Base-by-base conservation (phyloP, 2,888 invertebrate genomes). In the Nymphalis c-album region DNA sequence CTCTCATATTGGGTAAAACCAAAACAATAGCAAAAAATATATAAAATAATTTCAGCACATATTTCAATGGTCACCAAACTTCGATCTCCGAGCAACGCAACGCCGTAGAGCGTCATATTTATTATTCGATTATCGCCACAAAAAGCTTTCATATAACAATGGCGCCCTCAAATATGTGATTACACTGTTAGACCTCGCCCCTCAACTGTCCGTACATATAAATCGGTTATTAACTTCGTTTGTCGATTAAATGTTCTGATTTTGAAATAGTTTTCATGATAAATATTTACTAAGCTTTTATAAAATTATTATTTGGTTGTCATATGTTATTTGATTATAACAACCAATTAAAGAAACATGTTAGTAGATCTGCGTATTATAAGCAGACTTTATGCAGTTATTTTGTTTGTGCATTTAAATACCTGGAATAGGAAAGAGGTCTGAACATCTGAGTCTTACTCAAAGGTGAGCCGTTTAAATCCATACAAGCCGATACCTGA, bases 91-190 rank as follows among this genome's bases (percentile, higher is more conserved):
- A 20, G 18, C 16, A 20, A 31, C 31, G 55, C 55, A 16, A 18
- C n/a, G 57, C 57, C 57, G 60, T 22, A 61, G 65, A 60, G 65
- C 65, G 63, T 63, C 65, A 71, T 76, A 75, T 77, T 77, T 78
- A 77, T 77, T 74, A 75, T 75, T 73, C 73, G 75, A 77, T 78
- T 78, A 78, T 76, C 76, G 69, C 76, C 77, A 77, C 76, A 75
- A 76, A 77, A 76, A 74, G 74, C 75, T 73, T 75, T 69, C 73
- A 59, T 68, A 73, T 72, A 69, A 76, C 76, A 77, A 76, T 75
- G 67, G 71, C 67, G 70, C 72, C 74, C 68, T 69, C 71, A 68
- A 73, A 73, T 73, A 74, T 75, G 77, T 75, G 75, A 78, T 77
- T 75, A 75, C 73, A 73, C 69, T 73, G 72, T 75, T 74, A 75